These are phyloP conservation scores for Pyrrhura leucotis DNA, from an alignment of 2,797 vertebrate genomes.

Conservation along the genomic window DNA sequence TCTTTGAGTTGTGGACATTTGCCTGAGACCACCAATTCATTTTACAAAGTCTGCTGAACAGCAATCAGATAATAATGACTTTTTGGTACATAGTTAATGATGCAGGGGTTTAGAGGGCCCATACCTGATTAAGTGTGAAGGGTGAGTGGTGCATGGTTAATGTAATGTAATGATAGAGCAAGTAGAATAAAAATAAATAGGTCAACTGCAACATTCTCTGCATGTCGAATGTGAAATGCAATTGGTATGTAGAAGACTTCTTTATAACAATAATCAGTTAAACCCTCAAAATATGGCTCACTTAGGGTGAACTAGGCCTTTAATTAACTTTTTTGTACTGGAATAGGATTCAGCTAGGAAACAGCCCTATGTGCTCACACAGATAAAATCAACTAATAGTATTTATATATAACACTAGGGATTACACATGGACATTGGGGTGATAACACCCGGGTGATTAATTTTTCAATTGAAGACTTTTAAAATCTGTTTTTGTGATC, in stretches of 20 bases:
- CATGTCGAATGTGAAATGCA: not conserved
- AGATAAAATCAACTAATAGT: not conserved
- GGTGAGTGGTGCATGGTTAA: not conserved
- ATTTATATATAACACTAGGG: not conserved
- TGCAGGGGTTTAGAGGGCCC: not conserved
- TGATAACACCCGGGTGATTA: not conserved
- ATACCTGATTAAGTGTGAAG: conserved; percentile 34
- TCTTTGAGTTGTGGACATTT: not conserved
- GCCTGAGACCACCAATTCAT: conserved; percentile 21
- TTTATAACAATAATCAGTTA: not conserved
- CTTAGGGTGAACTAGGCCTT: not conserved
- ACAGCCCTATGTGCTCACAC: not conserved
- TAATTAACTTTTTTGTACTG: not conserved
- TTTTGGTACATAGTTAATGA: conserved; percentile 34
- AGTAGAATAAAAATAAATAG: conserved; percentile 35
- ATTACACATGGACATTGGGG: not conserved
- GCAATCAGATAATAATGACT: conserved; percentile 53
- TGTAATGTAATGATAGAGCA: conserved; percentile 15
- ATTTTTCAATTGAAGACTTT: not conserved
- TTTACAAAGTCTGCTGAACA: conserved; percentile 32
- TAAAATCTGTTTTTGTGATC: not conserved
- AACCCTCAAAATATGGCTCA: not conserved
- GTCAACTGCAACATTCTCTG: not conserved
- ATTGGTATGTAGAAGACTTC: not conserved
- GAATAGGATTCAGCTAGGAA: not conserved